Evolutionary conservation across 2,888 invertebrate genomes (phyloP).

Genomic region (Zygothrica quintamaculata): DNA sequence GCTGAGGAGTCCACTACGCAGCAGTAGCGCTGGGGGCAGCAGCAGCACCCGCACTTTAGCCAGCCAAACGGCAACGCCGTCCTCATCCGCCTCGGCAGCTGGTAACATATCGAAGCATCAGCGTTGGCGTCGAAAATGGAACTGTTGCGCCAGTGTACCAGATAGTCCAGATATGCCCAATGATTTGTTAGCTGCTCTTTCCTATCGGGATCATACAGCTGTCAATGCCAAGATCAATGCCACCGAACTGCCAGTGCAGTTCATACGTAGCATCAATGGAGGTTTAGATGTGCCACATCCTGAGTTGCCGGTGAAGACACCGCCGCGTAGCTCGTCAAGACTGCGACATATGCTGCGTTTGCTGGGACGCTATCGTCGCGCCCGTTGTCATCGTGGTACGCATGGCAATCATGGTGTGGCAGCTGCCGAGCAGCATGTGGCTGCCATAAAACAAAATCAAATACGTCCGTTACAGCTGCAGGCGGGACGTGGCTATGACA

Average conservation of each 20-base stretch:
- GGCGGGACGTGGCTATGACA: constrained; percentile 43
- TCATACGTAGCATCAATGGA: constrained; percentile 55
- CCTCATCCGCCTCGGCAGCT: constrained; percentile 54
- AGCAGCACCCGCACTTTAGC: constrained; percentile 56
- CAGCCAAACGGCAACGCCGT: constrained; percentile 47
- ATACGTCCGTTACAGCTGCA: constrained; percentile 82
- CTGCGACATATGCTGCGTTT: constrained; percentile 83
- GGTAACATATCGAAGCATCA: constrained; percentile 84
- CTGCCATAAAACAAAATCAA: constrained; percentile 84
- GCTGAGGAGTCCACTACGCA: constrained; percentile 77
- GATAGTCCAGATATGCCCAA: constrained; percentile 87
- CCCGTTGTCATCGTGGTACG: constrained; percentile 77
- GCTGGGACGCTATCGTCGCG: constrained; percentile 83
- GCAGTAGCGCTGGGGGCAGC: constrained; percentile 43
- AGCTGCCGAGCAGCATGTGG: constrained; percentile 53
- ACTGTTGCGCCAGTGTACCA: constrained; percentile 86
- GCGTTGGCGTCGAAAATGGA: constrained; percentile 86
- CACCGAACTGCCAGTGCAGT: constrained; percentile 68
- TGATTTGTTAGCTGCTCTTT: constrained; percentile 84
- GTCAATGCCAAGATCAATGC: constrained; percentile 67
- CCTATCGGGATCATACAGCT: constrained; percentile 70
- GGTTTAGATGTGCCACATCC: constrained; percentile 42
- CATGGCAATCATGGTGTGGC: constrained; percentile 38
- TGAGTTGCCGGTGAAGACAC: constrained; percentile 51
- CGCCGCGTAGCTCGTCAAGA: constrained; percentile 69